Conservation (phyloP, 2,888 invertebrate species). For the Globia sparganii region DNA sequence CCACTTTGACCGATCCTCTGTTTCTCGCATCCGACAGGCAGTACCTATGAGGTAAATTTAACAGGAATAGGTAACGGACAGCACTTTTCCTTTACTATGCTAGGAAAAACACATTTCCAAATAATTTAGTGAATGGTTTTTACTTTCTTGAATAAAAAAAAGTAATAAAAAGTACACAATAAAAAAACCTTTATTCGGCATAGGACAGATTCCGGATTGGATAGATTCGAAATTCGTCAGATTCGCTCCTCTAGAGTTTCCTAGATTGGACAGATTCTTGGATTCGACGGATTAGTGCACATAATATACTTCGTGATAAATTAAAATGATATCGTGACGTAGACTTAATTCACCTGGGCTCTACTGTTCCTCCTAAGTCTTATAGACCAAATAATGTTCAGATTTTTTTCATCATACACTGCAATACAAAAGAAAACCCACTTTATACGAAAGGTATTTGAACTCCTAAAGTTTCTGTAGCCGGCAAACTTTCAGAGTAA, state of each 20-base stretch:
- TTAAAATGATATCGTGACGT: too few relatives aligned
- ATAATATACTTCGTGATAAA: too few relatives aligned
- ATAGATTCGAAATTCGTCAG: too few relatives aligned
- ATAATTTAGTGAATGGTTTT: background rate
- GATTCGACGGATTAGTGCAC: too few relatives aligned
- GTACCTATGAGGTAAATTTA: background rate
- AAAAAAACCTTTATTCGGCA: too few relatives aligned
- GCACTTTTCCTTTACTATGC: background rate
- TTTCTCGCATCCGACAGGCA: background rate
- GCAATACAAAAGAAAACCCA: background rate
- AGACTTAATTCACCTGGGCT: too few relatives aligned
- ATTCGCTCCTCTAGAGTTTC: too few relatives aligned
- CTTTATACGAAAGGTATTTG: slow-evolving; percentile 32
- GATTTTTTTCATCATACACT: background rate
- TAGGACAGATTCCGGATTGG: too few relatives aligned
- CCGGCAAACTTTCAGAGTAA: slow-evolving; percentile 53
- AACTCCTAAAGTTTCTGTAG: slow-evolving; percentile 48
- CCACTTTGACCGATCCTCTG: background rate
- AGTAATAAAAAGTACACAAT: background rate
- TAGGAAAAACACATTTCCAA: background rate
- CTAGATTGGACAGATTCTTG: too few relatives aligned
- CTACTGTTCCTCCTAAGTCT: background rate
- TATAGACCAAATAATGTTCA: background rate
- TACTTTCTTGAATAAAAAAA: background rate
- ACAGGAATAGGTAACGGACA: background rate